Evolutionary conservation across 23 tunicate genomes (phyloP).

Genomic region (Ciona savignyi): DNA sequence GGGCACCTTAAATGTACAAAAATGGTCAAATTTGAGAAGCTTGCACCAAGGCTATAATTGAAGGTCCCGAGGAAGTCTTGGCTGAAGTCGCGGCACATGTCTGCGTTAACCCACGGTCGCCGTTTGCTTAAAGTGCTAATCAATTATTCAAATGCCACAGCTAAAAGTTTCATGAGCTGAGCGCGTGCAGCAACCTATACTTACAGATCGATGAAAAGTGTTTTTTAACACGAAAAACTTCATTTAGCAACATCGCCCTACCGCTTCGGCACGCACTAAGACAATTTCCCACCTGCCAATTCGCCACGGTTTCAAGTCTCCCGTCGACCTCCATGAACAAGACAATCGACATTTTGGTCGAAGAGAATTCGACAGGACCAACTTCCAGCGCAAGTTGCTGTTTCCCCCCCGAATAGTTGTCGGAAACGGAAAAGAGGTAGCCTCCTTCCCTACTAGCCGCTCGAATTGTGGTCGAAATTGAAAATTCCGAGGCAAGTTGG

Average conservation of each 20-base stretch:
- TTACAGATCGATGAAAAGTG: neutral
- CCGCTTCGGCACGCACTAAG: too few species aligned
- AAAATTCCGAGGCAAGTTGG: neutral
- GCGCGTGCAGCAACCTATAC: neutral
- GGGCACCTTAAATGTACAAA: too few species aligned
- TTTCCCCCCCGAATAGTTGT: neutral
- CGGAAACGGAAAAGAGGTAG: slow-evolving; percentile 3
- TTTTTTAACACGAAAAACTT: neutral
- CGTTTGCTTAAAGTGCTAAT: neutral
- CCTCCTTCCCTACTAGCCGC: neutral
- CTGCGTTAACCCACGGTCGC: neutral
- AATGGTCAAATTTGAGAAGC: too few species aligned
- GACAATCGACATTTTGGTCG: neutral
- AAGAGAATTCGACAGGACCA: neutral
- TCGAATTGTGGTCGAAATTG: neutral
- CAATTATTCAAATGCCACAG: neutral
- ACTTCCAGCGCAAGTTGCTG: slow-evolving; percentile 1
- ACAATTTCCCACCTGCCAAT: neutral
- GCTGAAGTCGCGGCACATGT: neutral
- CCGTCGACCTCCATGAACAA: neutral
- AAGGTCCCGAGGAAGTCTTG: too few species aligned
- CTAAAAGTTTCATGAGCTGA: neutral
- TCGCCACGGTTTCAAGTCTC: neutral
- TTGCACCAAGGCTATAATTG: too few species aligned
- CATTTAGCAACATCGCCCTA: neutral